phyloP scores from a whole-genome alignment of 2,113 vertebrate species.

The Trinectes maculatus region DNA sequence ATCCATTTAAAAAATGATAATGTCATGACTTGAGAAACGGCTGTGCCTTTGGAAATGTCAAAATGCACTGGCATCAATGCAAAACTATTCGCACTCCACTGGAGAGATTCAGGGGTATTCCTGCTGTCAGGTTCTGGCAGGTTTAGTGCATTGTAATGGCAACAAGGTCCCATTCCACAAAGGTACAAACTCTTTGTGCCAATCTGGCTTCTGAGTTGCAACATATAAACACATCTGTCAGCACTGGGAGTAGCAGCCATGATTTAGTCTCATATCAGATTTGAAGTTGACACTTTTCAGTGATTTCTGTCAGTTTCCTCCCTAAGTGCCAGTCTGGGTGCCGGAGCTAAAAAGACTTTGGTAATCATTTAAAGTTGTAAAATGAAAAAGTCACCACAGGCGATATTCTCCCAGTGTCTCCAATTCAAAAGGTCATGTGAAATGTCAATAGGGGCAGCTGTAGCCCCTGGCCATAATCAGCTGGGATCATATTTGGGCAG shows the following conservation, averaged over 20 bases:
- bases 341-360: background rate
- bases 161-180: conserved; percentile 18
- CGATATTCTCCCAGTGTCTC: conserved; percentile 47
- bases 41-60: conserved; percentile 23
- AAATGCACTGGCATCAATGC: conserved; percentile 24
- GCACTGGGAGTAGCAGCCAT: background rate
- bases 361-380: conserved; percentile 33
- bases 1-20: conserved; percentile 1
- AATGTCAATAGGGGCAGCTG: conserved; percentile 64
- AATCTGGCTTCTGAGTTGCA: conserved; percentile 21
- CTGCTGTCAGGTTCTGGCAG: conserved; percentile 25
- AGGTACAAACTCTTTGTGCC: conserved; percentile 23
- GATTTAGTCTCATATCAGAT: background rate
- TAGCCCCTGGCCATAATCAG: conserved; percentile 40
- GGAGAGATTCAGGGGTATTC: conserved; percentile 34
- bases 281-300: conserved; percentile 5
- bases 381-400: conserved; percentile 54
- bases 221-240: conserved; percentile 33
- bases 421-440: conserved; percentile 60
- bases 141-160: conserved; percentile 17
- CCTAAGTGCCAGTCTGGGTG: background rate
- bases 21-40: background rate
- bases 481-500: background rate
- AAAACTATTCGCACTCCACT: conserved; percentile 14
- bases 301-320: conserved; percentile 4